These are phyloP conservation scores for Tupaia tana DNA, from an alignment of 2,113 vertebrate genomes.

Conservation along the genomic window DNA sequence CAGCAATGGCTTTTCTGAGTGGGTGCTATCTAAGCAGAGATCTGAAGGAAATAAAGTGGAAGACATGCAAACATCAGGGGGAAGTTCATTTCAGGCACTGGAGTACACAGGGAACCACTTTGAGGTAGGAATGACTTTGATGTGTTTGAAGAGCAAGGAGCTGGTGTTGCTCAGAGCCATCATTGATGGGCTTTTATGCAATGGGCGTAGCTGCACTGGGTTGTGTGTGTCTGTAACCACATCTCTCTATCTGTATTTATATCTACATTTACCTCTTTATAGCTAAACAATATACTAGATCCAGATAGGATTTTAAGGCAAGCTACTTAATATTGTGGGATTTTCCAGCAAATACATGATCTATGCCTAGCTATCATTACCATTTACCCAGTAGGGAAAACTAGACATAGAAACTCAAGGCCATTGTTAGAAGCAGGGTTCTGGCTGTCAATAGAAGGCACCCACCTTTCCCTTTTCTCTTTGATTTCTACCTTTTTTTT, in stretches of 20 bases:
- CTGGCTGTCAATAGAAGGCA: neutral
- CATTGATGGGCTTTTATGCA: neutral
- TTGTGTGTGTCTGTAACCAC: neutral
- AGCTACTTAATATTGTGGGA: neutral
- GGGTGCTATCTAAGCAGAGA: neutral
- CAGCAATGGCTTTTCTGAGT: neutral
- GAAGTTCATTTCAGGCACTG: neutral
- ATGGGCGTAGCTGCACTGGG: neutral
- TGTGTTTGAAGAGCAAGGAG: neutral
- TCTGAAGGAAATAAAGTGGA: neutral
- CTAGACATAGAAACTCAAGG: neutral
- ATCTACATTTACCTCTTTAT: neutral
- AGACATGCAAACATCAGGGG: neutral
- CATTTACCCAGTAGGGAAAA: neutral
- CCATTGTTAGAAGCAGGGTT: neutral
- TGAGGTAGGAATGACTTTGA: neutral
- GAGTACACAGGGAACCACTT: neutral
- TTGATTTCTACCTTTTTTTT: neutral
- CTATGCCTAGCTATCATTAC: neutral
- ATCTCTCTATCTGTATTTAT: neutral
- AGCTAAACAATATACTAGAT: neutral
- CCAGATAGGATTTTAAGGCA: slow-evolving; percentile 33
- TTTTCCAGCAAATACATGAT: neutral
- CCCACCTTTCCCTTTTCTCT: neutral
- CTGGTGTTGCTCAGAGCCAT: neutral